These are phyloP conservation scores for Drosophila micromelanica DNA, from an alignment of 1,140 invertebrate species.

Conservation along the genomic window DNA sequence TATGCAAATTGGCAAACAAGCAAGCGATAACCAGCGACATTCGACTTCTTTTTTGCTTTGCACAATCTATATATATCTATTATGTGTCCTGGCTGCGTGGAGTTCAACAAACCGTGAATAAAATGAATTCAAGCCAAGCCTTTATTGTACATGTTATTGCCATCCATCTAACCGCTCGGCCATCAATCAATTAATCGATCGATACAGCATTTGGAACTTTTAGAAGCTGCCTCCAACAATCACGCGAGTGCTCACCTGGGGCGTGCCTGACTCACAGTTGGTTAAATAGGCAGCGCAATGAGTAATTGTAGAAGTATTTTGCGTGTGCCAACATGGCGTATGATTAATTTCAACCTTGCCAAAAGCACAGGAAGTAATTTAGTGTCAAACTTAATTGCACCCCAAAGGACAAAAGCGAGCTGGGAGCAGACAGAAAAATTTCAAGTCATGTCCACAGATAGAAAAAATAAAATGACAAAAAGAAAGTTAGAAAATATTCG, in stretches of 20 bases:
- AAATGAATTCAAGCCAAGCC: slow-evolving; percentile 29
- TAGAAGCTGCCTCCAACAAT: slow-evolving; percentile 8
- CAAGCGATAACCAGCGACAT: slow-evolving; percentile 55
- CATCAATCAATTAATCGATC: slow-evolving; percentile 43
- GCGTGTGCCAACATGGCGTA: slow-evolving; percentile 51
- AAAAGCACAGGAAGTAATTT: slow-evolving; percentile 62
- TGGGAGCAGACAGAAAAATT: slow-evolving; percentile 37
- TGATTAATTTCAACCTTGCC: slow-evolving; percentile 69
- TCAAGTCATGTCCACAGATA: slow-evolving; percentile 78
- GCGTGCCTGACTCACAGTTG: slow-evolving; percentile 36
- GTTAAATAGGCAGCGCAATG: slow-evolving; percentile 32
- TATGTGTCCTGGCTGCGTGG: slow-evolving; percentile 20
- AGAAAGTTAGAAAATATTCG: slow-evolving; percentile 57
- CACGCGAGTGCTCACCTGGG: slow-evolving; percentile 26
- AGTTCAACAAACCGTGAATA: slow-evolving; percentile 29
- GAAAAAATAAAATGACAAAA: slow-evolving; percentile 57
- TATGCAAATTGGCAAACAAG: slow-evolving; percentile 64
- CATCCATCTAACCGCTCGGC: slow-evolving; percentile 1
- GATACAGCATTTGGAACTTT: slow-evolving; percentile 20
- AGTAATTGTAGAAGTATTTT: slow-evolving; percentile 38
- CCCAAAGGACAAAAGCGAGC: slow-evolving; percentile 57
- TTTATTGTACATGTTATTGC: slow-evolving; percentile 6
- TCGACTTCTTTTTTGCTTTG: neutral
- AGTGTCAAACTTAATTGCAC: slow-evolving; percentile 73
- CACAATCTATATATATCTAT: neutral